Conservation (phyloP, 2,888 invertebrate genomes). For the Zootermopsis nevadensis region DNA sequence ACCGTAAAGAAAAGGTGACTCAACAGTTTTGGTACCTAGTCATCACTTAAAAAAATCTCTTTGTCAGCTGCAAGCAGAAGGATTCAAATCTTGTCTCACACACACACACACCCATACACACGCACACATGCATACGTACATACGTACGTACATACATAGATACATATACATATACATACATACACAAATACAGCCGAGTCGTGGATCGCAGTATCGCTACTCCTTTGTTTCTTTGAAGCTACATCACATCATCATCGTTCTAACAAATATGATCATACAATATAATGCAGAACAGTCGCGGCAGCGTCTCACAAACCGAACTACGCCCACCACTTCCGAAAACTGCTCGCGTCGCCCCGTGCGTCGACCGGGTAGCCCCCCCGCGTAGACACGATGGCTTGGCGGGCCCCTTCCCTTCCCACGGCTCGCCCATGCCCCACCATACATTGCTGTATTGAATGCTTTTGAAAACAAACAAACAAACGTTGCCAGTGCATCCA, state of each 20-base stretch:
- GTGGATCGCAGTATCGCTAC: slow-evolving; percentile 49
- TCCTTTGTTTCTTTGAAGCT: slow-evolving; percentile 49
- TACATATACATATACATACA: slow-evolving; percentile 35
- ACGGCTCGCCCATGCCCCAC: slow-evolving; percentile 28
- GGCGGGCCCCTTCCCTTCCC: slow-evolving; percentile 35
- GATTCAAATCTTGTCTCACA: slow-evolving; percentile 50
- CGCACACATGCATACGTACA: no score
- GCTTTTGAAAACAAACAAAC: slow-evolving; percentile 49
- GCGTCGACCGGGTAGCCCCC: slow-evolving; percentile 28
- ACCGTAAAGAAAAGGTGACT: slow-evolving; percentile 51
- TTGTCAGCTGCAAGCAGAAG: slow-evolving; percentile 51
- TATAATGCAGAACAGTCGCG: slow-evolving; percentile 12
- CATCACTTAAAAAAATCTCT: slow-evolving; percentile 50
- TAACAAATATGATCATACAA: slow-evolving; percentile 24
- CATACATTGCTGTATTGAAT: slow-evolving; percentile 43
- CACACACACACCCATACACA: slow-evolving; percentile 24
- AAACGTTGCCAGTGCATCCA: slow-evolving; percentile 54
- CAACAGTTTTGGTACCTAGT: slow-evolving; percentile 54
- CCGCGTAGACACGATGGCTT: slow-evolving; percentile 24
- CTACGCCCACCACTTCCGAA: slow-evolving; percentile 24
- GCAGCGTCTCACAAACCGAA: slow-evolving; percentile 35
- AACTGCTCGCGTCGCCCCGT: background rate
- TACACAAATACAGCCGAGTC: slow-evolving; percentile 44
- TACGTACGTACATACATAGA: no score
- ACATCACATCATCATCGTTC: slow-evolving; percentile 34